Evolutionary conservation across 2,113 vertebrate genomes (phyloP), one percentile per base, ranked within the genome.

Genomic region (Amia ocellicauda): DNA sequence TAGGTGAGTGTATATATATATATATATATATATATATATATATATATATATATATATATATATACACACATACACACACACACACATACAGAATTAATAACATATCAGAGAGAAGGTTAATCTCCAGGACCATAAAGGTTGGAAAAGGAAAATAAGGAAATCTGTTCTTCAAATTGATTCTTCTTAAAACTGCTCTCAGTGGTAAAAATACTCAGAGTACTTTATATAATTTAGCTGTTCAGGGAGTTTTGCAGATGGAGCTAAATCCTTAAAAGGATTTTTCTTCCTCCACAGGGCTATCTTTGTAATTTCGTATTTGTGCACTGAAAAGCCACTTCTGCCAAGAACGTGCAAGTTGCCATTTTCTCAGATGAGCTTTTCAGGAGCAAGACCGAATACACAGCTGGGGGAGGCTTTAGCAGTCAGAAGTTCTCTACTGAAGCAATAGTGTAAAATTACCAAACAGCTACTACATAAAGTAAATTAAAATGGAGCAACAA

Each of bases 261-360:
- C 24, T 49, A 64, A 73, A 64, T 72, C 78, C 82, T 75, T 81
- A 84, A 83, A 85, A 83, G 79, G 78, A 71, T 71, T 69, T 56
- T 74, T 65, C 64, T 62, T 61, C 61, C 7, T 68, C 40, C 47
- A 70, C 57, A 24, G 55, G 72, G 67, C 70, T 22, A 70, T 47
- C 40, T 76, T 78, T 76, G 57, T 59, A 52, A 63, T 40, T 70
- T 29, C 75, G 57, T 70, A 70, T 63, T 64, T 31, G 60, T 68
- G 51, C 36, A 2, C 28, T 60, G 69, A 58, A 57, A 70, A 73
- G 56, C 64, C 54, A 17, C 45, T 55, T 14, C 45, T 61, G 74
- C 76, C 78, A 77, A 75, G 58, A 73, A 78, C 62, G 76, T 52
- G 19, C n/a, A 41, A n/a, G 40, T 41, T 24, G 23, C 58, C 47